Conservation (phyloP, 2,113 vertebrate species). For the Ploceus nigricollis region DNA sequence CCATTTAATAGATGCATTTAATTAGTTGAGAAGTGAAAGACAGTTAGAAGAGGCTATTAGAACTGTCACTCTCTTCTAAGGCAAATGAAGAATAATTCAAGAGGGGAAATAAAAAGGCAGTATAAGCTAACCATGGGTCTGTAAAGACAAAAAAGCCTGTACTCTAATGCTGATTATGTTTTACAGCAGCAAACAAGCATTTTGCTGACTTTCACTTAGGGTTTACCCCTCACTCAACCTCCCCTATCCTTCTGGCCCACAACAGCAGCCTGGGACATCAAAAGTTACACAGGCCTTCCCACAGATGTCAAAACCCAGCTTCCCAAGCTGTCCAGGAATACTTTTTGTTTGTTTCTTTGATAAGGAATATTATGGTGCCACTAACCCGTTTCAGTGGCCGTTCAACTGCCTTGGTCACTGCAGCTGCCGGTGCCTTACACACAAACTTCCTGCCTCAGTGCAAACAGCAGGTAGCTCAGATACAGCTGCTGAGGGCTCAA, state of each 20-base stretch:
- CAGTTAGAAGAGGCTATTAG: background rate
- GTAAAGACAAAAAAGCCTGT: background rate
- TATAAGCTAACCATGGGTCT: background rate
- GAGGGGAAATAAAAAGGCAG: background rate
- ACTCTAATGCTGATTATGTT: background rate
- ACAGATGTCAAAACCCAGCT: background rate
- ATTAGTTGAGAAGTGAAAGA: background rate
- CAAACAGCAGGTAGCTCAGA: background rate
- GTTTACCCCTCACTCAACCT: background rate
- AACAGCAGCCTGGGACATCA: background rate
- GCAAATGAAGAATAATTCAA: background rate
- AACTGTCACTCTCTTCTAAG: background rate
- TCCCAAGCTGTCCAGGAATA: background rate
- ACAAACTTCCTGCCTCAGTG: background rate
- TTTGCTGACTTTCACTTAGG: background rate
- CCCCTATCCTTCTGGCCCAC: background rate
- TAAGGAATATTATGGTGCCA: background rate
- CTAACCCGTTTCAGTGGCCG: accelerated
- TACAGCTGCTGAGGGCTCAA: background rate
- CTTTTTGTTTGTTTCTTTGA: background rate
- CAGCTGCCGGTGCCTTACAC: background rate
- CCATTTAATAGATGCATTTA: background rate
- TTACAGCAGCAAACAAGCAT: background rate
- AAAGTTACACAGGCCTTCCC: background rate
- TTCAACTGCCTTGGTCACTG: background rate